Evolutionary conservation across 2,888 invertebrate genomes (phyloP).

Genomic region (Polyploca ridens): DNA sequence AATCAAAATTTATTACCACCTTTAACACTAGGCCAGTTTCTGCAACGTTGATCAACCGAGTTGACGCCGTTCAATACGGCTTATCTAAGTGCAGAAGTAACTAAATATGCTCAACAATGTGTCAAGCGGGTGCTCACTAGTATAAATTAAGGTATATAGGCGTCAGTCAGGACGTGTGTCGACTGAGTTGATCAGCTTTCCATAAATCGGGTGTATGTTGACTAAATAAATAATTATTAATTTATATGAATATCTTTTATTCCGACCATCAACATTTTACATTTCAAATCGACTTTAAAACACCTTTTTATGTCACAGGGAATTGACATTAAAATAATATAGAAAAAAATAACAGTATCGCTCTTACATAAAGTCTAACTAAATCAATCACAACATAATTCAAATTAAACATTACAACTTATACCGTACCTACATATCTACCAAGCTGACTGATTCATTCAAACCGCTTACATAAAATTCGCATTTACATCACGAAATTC

Average conservation of each 20-base stretch:
- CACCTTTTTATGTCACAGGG: slow-evolving; percentile 8
- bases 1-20: slow-evolving; percentile 49
- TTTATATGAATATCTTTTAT: slow-evolving; percentile 49
- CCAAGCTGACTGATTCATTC: neutral
- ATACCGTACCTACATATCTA: neutral
- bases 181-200: slow-evolving; percentile 18
- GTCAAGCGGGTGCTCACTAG: slow-evolving; percentile 4
- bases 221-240: slow-evolving; percentile 69
- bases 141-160: slow-evolving; percentile 1
- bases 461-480: neutral
- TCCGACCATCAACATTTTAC: slow-evolving; percentile 35
- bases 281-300: slow-evolving; percentile 7
- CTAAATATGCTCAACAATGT: neutral
- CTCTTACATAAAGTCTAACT: neutral
- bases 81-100: neutral
- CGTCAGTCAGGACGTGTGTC: neutral
- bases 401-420: neutral
- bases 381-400: slow-evolving; percentile 3
- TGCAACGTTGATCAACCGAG: neutral
- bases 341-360: slow-evolving; percentile 8
- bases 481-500: neutral
- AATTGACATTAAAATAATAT: slow-evolving; percentile 5
- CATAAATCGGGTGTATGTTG: slow-evolving; percentile 48
- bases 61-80: neutral
- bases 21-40: slow-evolving; percentile 41